phyloP scores from a whole-genome alignment of 2,888 invertebrate genomes.

The Conomelus anceps region DNA sequence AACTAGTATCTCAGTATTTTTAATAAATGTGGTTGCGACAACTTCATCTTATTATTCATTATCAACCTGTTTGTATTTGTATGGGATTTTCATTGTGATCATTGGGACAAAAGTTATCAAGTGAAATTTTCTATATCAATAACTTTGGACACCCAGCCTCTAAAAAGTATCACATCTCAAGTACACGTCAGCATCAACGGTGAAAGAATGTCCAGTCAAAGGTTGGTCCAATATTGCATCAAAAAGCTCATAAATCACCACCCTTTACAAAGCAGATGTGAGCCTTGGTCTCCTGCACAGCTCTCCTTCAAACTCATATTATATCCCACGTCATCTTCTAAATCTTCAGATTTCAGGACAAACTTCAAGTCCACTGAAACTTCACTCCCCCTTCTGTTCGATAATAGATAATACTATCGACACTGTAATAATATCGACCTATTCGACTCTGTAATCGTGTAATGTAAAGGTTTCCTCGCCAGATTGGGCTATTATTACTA shows the following conservation, averaged over 20 bases:
- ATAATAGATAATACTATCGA: too few relatives aligned
- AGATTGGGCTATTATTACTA: neutral
- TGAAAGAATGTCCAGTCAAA: neutral
- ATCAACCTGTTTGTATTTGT: too few relatives aligned
- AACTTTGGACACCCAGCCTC: neutral
- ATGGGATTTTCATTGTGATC: neutral
- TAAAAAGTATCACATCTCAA: neutral
- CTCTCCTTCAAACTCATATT: neutral
- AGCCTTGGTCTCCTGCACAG: neutral
- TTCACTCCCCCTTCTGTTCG: neutral
- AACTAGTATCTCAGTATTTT: too few relatives aligned
- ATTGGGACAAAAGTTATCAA: neutral
- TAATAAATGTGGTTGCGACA: too few relatives aligned
- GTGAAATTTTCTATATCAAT: neutral
- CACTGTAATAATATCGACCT: too few relatives aligned
- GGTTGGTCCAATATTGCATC: neutral
- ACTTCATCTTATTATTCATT: too few relatives aligned
- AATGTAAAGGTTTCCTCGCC: neutral
- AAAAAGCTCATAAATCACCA: neutral
- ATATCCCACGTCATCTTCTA: neutral
- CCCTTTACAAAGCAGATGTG: neutral
- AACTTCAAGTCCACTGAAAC: neutral
- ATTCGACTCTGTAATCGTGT: too few relatives aligned
- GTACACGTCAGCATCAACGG: neutral
- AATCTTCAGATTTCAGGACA: neutral